Conservation (phyloP, 2,888 invertebrate species). For the Dicyrtoma fusca region DNA sequence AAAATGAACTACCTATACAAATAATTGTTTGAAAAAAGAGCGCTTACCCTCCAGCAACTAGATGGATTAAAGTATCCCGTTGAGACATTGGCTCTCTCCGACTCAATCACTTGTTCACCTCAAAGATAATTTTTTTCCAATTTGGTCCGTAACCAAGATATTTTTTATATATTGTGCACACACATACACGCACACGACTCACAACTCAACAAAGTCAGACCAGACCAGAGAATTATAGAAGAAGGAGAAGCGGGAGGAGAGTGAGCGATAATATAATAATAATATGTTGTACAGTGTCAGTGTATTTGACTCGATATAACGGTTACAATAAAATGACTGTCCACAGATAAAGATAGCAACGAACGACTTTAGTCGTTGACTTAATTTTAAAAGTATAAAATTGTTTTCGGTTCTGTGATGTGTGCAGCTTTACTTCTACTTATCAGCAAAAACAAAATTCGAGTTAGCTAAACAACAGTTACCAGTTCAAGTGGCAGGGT, state of each 20-base stretch:
- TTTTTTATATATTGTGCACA: conserved; percentile 8
- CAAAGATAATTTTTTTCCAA: conserved; percentile 42
- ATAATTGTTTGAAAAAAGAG: conserved; percentile 38
- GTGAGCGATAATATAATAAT: conserved; percentile 5
- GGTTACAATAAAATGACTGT: neutral
- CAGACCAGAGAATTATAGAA: neutral
- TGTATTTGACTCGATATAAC: neutral
- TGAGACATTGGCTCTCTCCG: conserved; percentile 58
- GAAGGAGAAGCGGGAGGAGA: conserved; percentile 12
- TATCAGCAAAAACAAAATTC: too few species aligned
- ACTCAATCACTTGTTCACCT: conserved; percentile 46
- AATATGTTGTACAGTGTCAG: neutral
- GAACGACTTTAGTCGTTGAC: too few species aligned
- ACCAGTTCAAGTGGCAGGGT: too few species aligned
- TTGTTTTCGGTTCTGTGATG: too few species aligned
- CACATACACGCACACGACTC: conserved; percentile 17
- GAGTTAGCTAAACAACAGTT: too few species aligned
- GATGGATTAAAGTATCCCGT: conserved; percentile 84
- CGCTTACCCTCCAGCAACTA: conserved; percentile 93
- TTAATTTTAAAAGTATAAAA: too few species aligned
- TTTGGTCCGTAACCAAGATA: conserved; percentile 39
- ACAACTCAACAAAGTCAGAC: conserved; percentile 1
- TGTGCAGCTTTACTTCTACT: too few species aligned
- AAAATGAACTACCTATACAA: neutral
- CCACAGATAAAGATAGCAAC: neutral